These are phyloP conservation scores for Dicyrtomina minuta DNA, from an alignment of 2,888 invertebrate species.

Conservation along the genomic window DNA sequence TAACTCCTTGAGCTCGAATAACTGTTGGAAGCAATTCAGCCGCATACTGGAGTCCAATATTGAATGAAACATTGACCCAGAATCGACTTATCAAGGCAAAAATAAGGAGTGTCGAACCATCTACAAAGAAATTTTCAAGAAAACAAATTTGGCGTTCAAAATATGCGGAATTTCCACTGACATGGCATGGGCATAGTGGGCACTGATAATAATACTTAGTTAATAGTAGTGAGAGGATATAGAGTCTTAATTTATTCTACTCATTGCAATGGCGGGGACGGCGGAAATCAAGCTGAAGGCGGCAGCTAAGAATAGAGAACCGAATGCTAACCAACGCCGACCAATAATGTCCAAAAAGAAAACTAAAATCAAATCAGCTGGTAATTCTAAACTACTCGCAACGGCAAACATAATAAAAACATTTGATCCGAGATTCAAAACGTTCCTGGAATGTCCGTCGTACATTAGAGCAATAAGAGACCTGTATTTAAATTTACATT, in stretches of 20 bases:
- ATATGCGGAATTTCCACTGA: too few relatives aligned
- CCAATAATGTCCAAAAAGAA: constrained; percentile 78
- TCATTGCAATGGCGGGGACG: constrained; percentile 63
- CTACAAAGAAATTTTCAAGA: constrained; percentile 4
- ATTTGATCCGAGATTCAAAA: constrained; percentile 63
- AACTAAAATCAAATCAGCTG: constrained; percentile 79
- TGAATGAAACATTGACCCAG: constrained; percentile 84
- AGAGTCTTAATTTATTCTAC: neutral
- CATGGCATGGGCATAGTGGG: too few relatives aligned
- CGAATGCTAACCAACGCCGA: constrained; percentile 79
- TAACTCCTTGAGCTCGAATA: constrained; percentile 62
- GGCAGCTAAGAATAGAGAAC: constrained; percentile 77
- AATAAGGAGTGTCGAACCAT: neutral
- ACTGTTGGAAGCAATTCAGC: constrained; percentile 85
- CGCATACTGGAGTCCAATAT: constrained; percentile 85
- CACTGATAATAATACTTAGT: constrained; percentile 7
- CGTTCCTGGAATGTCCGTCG: constrained; percentile 85
- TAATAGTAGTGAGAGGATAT: too few relatives aligned
- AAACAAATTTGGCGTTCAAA: too few relatives aligned
- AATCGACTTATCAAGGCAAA: constrained; percentile 80
- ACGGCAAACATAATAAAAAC: constrained; percentile 55
- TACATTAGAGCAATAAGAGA: constrained; percentile 86
- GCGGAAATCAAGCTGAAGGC: constrained; percentile 77
- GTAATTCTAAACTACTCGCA: constrained; percentile 77
- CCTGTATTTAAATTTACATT: constrained; percentile 56